A percentile compares a stretch with the other conserved stretches of the same genome.
phyloP scores from a whole-genome alignment of 2,888 invertebrate species.

The Laspeyria flexula region DNA sequence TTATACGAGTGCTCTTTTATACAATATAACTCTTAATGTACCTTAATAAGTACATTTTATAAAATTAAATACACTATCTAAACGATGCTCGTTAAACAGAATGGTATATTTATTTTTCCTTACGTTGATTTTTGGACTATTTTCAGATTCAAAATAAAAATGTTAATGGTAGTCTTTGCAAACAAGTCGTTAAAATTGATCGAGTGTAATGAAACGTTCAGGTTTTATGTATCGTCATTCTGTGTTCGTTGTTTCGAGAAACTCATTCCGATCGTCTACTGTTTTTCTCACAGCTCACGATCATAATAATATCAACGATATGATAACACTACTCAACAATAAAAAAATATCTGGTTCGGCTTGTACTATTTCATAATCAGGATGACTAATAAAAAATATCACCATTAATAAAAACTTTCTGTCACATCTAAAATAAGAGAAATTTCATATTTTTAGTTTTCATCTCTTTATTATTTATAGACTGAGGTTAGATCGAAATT shows the following conservation, averaged over 20 bases:
- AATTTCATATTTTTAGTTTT: no score
- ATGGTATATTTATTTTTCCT: conserved; percentile 1
- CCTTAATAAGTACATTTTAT: not conserved
- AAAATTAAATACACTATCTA: not conserved
- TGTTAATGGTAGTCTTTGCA: conserved; percentile 1
- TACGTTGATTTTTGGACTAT: not conserved
- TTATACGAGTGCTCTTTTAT: not conserved
- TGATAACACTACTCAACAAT: no score
- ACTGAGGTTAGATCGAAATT: no score
- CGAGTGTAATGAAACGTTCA: conserved; percentile 3
- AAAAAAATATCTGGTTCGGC: no score
- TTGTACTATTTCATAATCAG: no score
- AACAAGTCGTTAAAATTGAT: conserved; percentile 6
- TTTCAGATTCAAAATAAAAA: conserved; percentile 1
- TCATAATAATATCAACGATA: not conserved
- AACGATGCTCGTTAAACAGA: not conserved
- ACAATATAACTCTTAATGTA: not conserved
- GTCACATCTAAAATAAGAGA: no score
- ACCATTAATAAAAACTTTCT: no score
- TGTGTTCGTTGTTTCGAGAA: not conserved
- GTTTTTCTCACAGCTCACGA: not conserved
- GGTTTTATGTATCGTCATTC: conserved; percentile 3
- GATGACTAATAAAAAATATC: no score
- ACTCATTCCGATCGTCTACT: not conserved
- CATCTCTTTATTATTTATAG: no score